A percentile compares a stretch with the other conserved stretches of the same genome.
Evolutionary conservation across 2,888 invertebrate species (phyloP).

Genomic region (Elegia similella): DNA sequence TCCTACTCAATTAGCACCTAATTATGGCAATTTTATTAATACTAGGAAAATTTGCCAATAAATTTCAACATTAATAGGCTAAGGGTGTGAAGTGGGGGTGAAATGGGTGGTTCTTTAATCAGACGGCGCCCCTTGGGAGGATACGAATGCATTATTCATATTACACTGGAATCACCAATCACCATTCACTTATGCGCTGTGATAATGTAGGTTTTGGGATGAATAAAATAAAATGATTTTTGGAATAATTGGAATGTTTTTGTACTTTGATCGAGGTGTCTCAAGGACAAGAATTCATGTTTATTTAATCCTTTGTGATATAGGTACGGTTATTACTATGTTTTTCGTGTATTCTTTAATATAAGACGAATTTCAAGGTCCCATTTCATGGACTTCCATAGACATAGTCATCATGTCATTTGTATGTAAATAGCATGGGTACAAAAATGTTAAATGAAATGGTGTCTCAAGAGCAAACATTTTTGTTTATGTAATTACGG

Average conservation of each 20-base stretch:
- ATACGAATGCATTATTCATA: constrained; percentile 49
- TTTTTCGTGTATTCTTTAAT: too few species aligned
- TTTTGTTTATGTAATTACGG: too few species aligned
- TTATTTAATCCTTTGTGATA: too few species aligned
- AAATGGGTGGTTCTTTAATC: constrained; percentile 36
- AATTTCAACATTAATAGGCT: constrained; percentile 27
- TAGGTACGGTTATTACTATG: too few species aligned
- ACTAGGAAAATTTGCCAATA: constrained; percentile 24
- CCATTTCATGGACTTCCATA: too few species aligned
- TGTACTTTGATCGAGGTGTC: not conserved
- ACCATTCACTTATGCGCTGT: constrained; percentile 34
- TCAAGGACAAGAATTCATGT: not conserved
- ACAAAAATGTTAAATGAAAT: too few species aligned
- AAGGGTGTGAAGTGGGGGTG: constrained; percentile 16
- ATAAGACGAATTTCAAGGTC: too few species aligned
- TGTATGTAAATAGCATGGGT: too few species aligned
- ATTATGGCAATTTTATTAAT: constrained; percentile 24
- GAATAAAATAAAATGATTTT: constrained; percentile 29
- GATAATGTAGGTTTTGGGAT: constrained; percentile 32
- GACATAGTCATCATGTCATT: too few species aligned
- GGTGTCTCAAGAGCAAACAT: too few species aligned
- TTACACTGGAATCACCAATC: constrained; percentile 36
- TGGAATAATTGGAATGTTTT: constrained; percentile 18
- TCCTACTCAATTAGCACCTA: constrained; percentile 14
- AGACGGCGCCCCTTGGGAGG: constrained; percentile 33